Evolutionary conservation across 2,797 vertebrate species (phyloP), one percentile per base, ranked within the genome.

Genomic region (Mallotus villosus): DNA sequence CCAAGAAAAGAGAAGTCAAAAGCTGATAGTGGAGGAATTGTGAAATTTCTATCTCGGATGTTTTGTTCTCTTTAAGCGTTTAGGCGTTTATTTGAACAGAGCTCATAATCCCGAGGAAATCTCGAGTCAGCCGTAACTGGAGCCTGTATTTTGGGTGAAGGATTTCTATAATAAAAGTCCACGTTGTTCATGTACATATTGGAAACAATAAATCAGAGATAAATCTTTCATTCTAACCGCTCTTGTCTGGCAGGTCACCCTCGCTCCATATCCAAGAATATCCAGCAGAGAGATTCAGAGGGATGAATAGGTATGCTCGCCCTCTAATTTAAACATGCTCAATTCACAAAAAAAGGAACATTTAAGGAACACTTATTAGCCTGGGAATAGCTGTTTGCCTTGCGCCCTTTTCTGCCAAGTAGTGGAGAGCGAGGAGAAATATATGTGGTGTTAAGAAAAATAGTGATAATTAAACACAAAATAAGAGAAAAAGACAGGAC

Each of bases 401-500:
- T 83, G 78, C 83, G 74, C 71, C 69, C 57, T 71, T 72, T 76
- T 65, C 84, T 87, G 86, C 83, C 87, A 90, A 88, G 86, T 75
- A 67, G 65, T 79, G 72, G 72, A 74, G 78, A 74, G 32, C 17
- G 80, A 14, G 77, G 49, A 64, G 12, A 67, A 72, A 51, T 68
- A 89, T 86, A 78, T 76, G 84, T 87, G 87, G 87, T 85, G 84
- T 88, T 87, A 88, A 84, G 81, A 83, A 88, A 89, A 90, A 91
- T 83, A 83, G 82, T 65, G 84, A 88, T 84, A 88, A 92, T 91
- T 86, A 86, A 91, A 88, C 78, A 84, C 53, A 85, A 90, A 90
- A 86, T 79, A 77, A 78, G 68, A 87, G 80, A 87, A 84, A 82
- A 82, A 51, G 82, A 59, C 67, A 83, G 71, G 84, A 83, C 73